phyloP scores from a whole-genome alignment of 2,888 invertebrate genomes.

The Leptothorax acervorum region DNA sequence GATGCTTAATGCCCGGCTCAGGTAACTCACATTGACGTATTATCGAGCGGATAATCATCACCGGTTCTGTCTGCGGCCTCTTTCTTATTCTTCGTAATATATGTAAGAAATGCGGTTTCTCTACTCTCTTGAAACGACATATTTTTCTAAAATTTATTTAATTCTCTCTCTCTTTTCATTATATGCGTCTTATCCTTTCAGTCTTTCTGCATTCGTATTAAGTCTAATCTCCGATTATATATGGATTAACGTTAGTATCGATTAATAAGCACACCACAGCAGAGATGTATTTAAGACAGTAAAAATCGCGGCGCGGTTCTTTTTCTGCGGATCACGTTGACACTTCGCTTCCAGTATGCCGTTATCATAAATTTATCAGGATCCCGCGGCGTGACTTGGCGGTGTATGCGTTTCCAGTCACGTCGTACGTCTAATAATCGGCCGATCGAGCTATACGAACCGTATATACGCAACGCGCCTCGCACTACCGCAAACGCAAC shows the following conservation, averaged over 20 bases:
- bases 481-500: constrained; percentile 61
- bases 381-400: constrained; percentile 19
- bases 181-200: not conserved
- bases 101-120: not conserved
- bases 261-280: constrained; percentile 7
- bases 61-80: not conserved
- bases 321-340: constrained; percentile 8
- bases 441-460: constrained; percentile 58
- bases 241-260: constrained; percentile 19
- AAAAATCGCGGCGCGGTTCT: not conserved
- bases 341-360: not conserved
- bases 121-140: not conserved
- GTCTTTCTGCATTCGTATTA: not conserved
- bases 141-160: constrained; percentile 13
- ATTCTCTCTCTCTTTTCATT: not conserved
- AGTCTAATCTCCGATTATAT: constrained; percentile 21
- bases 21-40: constrained; percentile 2
- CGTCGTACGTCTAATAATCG: constrained; percentile 72
- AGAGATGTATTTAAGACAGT: constrained; percentile 1
- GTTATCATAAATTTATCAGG: constrained; percentile 55
- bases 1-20: constrained; percentile 12
- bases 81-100: constrained; percentile 8
- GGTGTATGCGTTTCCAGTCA: constrained; percentile 60
- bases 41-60: constrained; percentile 9
- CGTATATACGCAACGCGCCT: constrained; percentile 50